Evolutionary conservation across 2,888 invertebrate genomes (phyloP).

Genomic region (Synanthedon tipuliformis): DNA sequence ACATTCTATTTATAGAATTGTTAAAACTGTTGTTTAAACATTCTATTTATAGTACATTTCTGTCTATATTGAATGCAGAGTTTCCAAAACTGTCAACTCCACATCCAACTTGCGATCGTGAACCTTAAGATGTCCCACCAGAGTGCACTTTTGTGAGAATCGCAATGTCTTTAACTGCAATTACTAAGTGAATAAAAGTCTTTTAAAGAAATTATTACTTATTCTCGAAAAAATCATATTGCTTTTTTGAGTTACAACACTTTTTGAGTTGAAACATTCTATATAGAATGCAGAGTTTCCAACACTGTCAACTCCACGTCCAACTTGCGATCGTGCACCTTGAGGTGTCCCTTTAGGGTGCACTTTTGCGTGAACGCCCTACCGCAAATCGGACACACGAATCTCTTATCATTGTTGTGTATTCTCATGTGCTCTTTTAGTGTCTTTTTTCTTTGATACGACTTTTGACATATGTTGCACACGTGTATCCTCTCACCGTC

Average conservation of each 20-base stretch:
- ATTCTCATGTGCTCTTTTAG: constrained; percentile 54
- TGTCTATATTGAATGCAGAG: no score
- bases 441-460: constrained; percentile 57
- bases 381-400: constrained; percentile 54
- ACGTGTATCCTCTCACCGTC: constrained; percentile 63
- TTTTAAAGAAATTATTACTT: no score
- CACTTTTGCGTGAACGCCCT: constrained; percentile 62
- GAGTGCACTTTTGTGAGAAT: constrained; percentile 61
- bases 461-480: constrained; percentile 62
- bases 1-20: no score
- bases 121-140: constrained; percentile 56
- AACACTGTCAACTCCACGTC: constrained; percentile 32
- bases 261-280: no score
- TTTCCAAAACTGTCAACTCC: constrained; percentile 23
- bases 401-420: constrained; percentile 57
- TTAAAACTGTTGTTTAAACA: no score
- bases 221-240: no score
- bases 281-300: constrained; percentile 30
- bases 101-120: constrained; percentile 44
- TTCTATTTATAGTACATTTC: no score
- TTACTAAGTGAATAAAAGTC: no score
- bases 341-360: constrained; percentile 55
- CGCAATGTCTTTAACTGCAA: no score
- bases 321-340: constrained; percentile 47
- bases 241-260: no score